Evolutionary conservation across 2,888 invertebrate genomes (phyloP), one percentile per base, ranked within the genome.

Genomic region (Leptinotarsa juncta): DNA sequence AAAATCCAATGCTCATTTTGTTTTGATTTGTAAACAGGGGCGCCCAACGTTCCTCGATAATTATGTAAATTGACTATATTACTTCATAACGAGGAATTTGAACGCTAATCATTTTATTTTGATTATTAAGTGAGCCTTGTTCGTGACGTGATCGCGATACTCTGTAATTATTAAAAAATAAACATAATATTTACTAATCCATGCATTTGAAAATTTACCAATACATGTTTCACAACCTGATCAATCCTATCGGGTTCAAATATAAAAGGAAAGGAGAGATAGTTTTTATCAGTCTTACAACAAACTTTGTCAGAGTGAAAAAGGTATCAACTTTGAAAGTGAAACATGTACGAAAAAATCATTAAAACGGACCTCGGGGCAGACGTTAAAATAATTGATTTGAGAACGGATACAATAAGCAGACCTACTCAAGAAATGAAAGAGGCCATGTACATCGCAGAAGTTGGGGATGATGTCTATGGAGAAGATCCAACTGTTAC

Each of bases 401-500:
- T 98, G 77, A 90, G 98, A 78, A 98, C 97, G 82, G 98, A 99
- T 86, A 98, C 97, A 0, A 90, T 98, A 15, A 96, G 96, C 2
- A 92, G 91, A 85, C 98, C 97, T 0, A 94, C 95, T 3, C 86
- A 89, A 42, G 91, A 91, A 73, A 98, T 98, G 98, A 91, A 95
- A 80, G 90, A 92, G 82, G 97, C 96, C 2, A 98, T 98, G 95
- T 91, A 91, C 57, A 90, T 92, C 73, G 97, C 97, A 0, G 91
- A 91, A 55, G 93, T 98, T 0, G 98, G 98, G 0, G 98, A 99
- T 87, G 97, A 98, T 89, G 97, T 97, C 0, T 97, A 92, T 84
- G 93, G 92, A 10, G 97, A 97, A 88, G 97, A 97, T 88, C 96
- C 96, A 0, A 98, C 98, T 0, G 94, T 97, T 10, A 93, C 91